Evolutionary conservation across 2,113 vertebrate genomes (phyloP).

Genomic region (Morone saxatilis): DNA sequence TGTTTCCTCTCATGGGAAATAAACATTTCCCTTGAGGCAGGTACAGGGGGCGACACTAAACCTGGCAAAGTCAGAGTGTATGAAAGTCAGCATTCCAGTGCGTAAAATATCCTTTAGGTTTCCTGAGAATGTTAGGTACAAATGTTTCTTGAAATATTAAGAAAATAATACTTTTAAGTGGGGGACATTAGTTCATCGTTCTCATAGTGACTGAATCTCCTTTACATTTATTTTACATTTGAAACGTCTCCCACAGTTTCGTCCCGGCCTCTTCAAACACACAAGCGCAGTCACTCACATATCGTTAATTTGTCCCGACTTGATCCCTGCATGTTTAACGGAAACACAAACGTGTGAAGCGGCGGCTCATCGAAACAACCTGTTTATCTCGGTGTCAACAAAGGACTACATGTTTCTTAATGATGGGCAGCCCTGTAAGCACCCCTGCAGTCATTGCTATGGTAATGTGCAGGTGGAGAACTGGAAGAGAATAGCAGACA

Average conservation of each 20-base stretch:
- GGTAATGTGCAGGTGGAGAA: slow-evolving; percentile 65
- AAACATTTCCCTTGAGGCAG: not conserved
- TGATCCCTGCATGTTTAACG: slow-evolving; percentile 60
- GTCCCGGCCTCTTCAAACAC: not conserved
- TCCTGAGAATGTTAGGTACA: not conserved
- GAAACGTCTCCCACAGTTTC: slow-evolving; percentile 22
- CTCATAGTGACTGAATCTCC: not conserved
- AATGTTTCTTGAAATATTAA: not conserved
- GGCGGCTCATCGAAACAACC: slow-evolving; percentile 75
- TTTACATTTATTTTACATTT: not conserved
- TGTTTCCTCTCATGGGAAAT: not conserved
- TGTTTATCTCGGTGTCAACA: slow-evolving; percentile 78
- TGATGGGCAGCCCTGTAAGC: not conserved
- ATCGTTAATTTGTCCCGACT: slow-evolving; percentile 55
- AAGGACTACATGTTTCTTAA: slow-evolving; percentile 69
- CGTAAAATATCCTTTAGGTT: not conserved
- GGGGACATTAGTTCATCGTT: not conserved
- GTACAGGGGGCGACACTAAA: slow-evolving; percentile 47
- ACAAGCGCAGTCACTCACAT: not conserved
- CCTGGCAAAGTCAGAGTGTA: not conserved
- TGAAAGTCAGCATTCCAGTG: not conserved
- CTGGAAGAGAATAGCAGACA: not conserved
- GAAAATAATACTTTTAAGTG: not conserved
- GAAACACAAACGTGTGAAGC: slow-evolving; percentile 63
- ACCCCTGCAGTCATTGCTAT: slow-evolving; percentile 61